phyloP scores from a whole-genome alignment of 2,888 invertebrate genomes.

The Diachrysia chrysitis region DNA sequence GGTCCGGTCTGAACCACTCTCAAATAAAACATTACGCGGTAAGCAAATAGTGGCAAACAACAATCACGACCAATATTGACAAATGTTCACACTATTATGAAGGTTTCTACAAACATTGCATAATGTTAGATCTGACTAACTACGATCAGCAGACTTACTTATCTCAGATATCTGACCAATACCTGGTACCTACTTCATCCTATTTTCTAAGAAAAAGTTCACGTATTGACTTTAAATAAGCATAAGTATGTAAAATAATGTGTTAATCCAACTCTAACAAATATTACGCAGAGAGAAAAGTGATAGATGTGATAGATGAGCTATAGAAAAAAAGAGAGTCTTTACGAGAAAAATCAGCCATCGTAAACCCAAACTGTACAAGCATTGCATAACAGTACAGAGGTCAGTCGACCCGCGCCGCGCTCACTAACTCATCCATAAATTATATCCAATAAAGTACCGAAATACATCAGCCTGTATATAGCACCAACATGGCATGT shows the following conservation, averaged over 20 bases:
- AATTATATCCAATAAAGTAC: background rate
- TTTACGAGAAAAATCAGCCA: too few species aligned
- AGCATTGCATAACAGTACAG: background rate
- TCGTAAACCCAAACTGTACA: background rate
- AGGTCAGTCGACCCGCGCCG: background rate
- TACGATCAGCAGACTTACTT: background rate
- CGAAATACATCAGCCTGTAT: background rate
- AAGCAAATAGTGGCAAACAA: background rate
- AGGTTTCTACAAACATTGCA: background rate
- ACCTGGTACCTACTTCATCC: too few species aligned
- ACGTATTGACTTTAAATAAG: too few species aligned
- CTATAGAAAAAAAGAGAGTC: too few species aligned
- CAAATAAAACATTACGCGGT: background rate
- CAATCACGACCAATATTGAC: background rate
- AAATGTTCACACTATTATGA: background rate
- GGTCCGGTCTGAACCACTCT: background rate
- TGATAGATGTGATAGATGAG: too few species aligned
- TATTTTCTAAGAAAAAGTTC: too few species aligned
- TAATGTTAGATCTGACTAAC: background rate
- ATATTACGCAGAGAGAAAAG: too few species aligned
- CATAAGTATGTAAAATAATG: too few species aligned
- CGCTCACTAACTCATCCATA: background rate
- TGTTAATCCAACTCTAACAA: too few species aligned
- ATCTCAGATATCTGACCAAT: too few species aligned
- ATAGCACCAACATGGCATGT: background rate